These are phyloP conservation scores for Drosophila pseudoananassae DNA, from an alignment of 1,140 invertebrate species.

Conservation along the genomic window DNA sequence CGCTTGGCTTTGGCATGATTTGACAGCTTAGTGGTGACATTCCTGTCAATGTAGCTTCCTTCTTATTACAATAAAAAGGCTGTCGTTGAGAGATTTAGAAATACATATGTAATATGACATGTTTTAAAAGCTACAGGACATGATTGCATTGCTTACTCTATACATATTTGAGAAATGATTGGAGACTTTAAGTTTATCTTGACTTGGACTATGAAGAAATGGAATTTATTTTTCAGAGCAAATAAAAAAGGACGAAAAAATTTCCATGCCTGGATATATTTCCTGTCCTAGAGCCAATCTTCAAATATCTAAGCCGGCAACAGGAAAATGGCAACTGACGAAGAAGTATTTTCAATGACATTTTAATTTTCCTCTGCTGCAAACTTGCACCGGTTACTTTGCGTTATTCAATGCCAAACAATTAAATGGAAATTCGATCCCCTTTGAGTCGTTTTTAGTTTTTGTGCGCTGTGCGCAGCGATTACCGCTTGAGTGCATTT, in stretches of 20 bases:
- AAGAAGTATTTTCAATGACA: conserved; percentile 8
- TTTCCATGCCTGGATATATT: not conserved
- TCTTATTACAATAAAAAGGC: conserved; percentile 18
- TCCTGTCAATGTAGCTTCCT: conserved; percentile 53
- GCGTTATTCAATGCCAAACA: conserved; percentile 49
- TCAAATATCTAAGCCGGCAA: conserved; percentile 26
- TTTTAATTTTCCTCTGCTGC: conserved; percentile 18
- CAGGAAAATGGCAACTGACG: conserved; percentile 1
- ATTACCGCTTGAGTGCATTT: conserved; percentile 61
- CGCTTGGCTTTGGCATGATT: conserved; percentile 54
- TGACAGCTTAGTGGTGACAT: conserved; percentile 63
- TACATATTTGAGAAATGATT: too few species aligned
- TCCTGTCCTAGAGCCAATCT: conserved; percentile 32
- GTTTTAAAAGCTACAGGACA: too few species aligned
- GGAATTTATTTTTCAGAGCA: too few species aligned
- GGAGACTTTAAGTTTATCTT: too few species aligned
- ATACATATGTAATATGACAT: too few species aligned
- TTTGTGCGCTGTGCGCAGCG: conserved; percentile 17
- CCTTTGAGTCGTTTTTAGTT: conserved; percentile 9
- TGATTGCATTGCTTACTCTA: too few species aligned
- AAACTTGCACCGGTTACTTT: conserved; percentile 2
- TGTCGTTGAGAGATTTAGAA: too few species aligned
- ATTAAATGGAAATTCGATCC: conserved; percentile 61
- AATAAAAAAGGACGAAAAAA: too few species aligned
- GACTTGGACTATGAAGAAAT: too few species aligned